Base-by-base conservation (phyloP, 1,140 invertebrate genomes). In the Drosophila ogumai region DNA sequence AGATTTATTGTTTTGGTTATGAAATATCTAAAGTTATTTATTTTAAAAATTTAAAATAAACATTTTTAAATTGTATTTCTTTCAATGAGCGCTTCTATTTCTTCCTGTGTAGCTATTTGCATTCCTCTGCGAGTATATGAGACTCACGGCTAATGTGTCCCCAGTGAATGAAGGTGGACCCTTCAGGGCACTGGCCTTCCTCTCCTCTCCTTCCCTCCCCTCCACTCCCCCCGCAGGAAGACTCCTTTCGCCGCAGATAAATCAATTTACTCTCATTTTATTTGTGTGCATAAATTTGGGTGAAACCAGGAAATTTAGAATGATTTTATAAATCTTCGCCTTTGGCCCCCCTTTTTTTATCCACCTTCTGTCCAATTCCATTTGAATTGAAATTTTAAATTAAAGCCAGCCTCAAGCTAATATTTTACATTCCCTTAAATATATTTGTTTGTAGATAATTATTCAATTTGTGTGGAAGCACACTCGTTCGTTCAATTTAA, bases 191-290 rank as follows among this genome's bases (percentile, higher is more conserved):
- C 43, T 44, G 41, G 31, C 57, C 28, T 28, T 36, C 54, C 34
- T 6, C 44, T 25, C 19, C 38, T 36, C 44, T 25, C 19, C 38
- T 36, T 1, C 47, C 10, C 36, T 57, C 17, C 25, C 19, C 31
- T 9, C 15, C 13, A 15, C 3, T 0, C 4, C 36, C 59, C 43
- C 38, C 55, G 28, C 17, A 46, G 40, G 63, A 68, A 25, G 38
- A 15, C 46, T 67, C 58, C 44, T 55, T 76, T 57, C 54, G 65
- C 57, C 60, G 57, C 81, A 90, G 85, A 90, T 90, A 90, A 90
- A 90, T 90, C 85, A 90, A 90, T 90, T 90, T 90, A 85, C 86
- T 79, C 71, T 85, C 60, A 90, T 90, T 90, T 90, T 79, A 90
- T 90, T 90, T 90, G 85, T 81, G 64, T 90, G 85, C 86, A 90